A percentile compares a stretch with the other conserved stretches of the same genome.
Evolutionary conservation across 2,113 vertebrate species (phyloP).

Genomic region (Triplophysa rosa): DNA sequence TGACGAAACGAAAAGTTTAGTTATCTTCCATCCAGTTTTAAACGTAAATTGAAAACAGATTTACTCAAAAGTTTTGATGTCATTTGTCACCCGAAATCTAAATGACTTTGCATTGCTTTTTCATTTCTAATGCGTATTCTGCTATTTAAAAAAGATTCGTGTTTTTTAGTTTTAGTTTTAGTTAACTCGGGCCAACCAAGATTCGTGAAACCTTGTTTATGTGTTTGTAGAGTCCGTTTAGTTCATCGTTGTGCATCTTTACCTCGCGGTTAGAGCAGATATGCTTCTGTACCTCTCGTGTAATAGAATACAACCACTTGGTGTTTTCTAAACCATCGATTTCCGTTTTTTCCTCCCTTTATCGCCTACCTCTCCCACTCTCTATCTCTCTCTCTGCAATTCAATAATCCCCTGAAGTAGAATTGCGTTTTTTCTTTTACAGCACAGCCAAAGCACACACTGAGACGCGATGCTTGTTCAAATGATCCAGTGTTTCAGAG

Average conservation of each 20-base stretch:
- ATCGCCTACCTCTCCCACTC: slow-evolving; percentile 23
- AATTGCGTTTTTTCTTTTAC: slow-evolving; percentile 40
- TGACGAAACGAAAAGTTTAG: neutral
- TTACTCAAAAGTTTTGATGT: neutral
- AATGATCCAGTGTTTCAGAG: slow-evolving; percentile 37
- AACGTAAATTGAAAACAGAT: neutral
- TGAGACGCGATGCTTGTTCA: slow-evolving; percentile 26
- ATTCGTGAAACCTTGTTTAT: neutral
- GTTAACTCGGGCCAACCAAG: too few relatives aligned
- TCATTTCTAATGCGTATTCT: too few relatives aligned
- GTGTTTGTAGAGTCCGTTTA: slow-evolving; percentile 28
- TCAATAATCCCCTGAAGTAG: slow-evolving; percentile 51
- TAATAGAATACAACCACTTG: slow-evolving; percentile 44
- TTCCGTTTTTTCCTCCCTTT: slow-evolving; percentile 35
- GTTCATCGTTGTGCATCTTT: slow-evolving; percentile 12
- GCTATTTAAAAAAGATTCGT: neutral
- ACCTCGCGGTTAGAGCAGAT: slow-evolving; percentile 30
- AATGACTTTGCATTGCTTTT: neutral
- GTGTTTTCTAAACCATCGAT: slow-evolving; percentile 42
- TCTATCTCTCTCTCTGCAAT: slow-evolving; percentile 25
- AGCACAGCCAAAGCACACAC: slow-evolving; percentile 33
- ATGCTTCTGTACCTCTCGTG: slow-evolving; percentile 25
- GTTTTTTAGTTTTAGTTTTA: neutral
- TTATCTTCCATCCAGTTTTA: neutral
- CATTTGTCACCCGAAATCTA: neutral